A percentile compares a stretch with the other conserved stretches of the same genome.
Conservation (phyloP, 2,113 vertebrate species). For the Philantomba maxwellii region DNA sequence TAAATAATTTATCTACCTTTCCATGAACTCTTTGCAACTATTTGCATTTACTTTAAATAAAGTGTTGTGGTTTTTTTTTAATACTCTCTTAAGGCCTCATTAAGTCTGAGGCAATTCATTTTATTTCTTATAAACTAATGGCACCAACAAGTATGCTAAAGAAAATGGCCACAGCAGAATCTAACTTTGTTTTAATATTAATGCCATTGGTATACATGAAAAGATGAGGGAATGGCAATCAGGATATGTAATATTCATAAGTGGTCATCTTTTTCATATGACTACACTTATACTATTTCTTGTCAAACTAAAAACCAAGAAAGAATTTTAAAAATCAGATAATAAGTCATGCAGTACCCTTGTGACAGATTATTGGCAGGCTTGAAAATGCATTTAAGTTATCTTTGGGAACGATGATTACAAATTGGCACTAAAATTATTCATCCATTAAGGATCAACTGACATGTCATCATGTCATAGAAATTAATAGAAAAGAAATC, state of each 20-base stretch:
- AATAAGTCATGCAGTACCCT: background rate
- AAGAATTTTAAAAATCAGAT: conserved; percentile 38
- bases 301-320: conserved; percentile 29
- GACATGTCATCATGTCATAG: conserved; percentile 23
- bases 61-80: background rate
- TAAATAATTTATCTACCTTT: background rate
- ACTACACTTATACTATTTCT: conserved; percentile 9
- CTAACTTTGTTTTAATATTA: conserved; percentile 44
- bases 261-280: background rate
- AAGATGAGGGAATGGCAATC: background rate
- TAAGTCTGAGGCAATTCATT: background rate
- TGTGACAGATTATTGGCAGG: conserved; percentile 48
- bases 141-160: background rate
- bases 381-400: conserved; percentile 26
- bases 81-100: background rate
- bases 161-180: background rate
- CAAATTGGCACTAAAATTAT: conserved; percentile 49
- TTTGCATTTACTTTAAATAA: conserved; percentile 13
- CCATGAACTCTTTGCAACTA: background rate
- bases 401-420: conserved; percentile 55
- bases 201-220: background rate
- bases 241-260: background rate
- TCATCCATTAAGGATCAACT: conserved; percentile 36
- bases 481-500: conserved; percentile 47
- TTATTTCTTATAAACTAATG: conserved; percentile 14